Evolutionary conservation across 2,888 invertebrate genomes (phyloP).

Genomic region (Morpho deidamia): DNA sequence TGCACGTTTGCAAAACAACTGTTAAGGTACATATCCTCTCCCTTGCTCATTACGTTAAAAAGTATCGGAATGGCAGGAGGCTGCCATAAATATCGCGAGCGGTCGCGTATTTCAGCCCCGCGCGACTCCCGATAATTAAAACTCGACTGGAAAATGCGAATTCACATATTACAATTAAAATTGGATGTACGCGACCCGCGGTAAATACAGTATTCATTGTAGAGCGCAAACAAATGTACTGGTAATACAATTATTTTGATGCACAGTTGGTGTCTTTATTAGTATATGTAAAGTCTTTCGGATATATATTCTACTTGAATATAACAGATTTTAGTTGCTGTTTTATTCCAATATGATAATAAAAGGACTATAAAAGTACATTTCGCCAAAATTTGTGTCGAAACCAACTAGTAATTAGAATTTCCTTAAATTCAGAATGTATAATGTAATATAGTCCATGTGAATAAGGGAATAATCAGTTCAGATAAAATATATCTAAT

Average conservation of each 20-base stretch:
- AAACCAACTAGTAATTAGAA: too few relatives aligned
- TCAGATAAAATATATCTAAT: too few relatives aligned
- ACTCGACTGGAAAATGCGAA: constrained; percentile 73
- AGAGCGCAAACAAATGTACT: constrained; percentile 29
- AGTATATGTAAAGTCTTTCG: constrained; percentile 1
- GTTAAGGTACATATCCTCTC: constrained; percentile 37
- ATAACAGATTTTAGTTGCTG: background rate
- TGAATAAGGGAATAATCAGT: too few relatives aligned
- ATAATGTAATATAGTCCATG: too few relatives aligned
- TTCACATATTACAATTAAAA: constrained; percentile 78
- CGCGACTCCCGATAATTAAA: constrained; percentile 78
- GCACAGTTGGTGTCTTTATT: constrained; percentile 23
- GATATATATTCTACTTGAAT: constrained; percentile 6
- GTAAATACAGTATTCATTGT: constrained; percentile 45
- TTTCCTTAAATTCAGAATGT: too few relatives aligned
- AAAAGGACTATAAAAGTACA: too few relatives aligned
- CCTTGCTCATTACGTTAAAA: constrained; percentile 76
- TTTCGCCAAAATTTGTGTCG: too few relatives aligned
- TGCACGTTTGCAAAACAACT: constrained; percentile 37
- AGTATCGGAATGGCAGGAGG: constrained; percentile 71
- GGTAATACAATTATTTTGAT: constrained; percentile 30
- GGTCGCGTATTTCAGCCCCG: constrained; percentile 76
- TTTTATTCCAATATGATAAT: too few relatives aligned
- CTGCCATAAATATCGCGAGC: constrained; percentile 75
- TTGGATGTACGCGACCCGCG: constrained; percentile 58